A percentile compares a stretch with the other conserved stretches of the same genome.
phyloP scores from a whole-genome alignment of 1,140 invertebrate genomes.

The Zaprionus africanus region DNA sequence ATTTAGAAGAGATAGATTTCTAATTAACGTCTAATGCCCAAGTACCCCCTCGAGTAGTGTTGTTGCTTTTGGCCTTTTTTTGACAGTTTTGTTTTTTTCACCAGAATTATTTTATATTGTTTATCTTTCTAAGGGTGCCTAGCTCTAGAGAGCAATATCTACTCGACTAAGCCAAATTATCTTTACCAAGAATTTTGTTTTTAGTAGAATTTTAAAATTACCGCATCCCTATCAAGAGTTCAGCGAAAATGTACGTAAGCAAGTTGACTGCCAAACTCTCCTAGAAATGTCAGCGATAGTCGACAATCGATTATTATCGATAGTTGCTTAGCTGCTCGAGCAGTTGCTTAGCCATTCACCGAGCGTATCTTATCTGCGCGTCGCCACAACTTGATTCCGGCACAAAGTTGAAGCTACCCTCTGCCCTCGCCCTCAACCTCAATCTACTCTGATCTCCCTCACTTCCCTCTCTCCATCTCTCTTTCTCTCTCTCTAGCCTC shows the following conservation, averaged over 20 bases:
- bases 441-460: neutral
- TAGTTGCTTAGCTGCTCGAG: neutral
- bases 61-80: neutral
- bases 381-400: neutral
- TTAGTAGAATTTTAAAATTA: neutral
- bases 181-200: neutral
- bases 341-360: neutral
- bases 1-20: neutral
- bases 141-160: neutral
- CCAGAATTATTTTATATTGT: neutral
- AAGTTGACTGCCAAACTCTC: neutral
- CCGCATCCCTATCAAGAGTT: neutral
- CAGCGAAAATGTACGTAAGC: neutral
- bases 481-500: neutral
- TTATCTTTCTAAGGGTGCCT: neutral
- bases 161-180: neutral
- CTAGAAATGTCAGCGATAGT: neutral
- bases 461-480: neutral
- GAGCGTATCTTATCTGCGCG: neutral
- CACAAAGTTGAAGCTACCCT: constrained; percentile 22
- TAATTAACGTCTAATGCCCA: neutral
- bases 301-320: neutral
- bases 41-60: neutral
- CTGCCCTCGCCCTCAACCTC: neutral
- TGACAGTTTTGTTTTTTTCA: neutral